Base-by-base conservation (phyloP, 2,797 vertebrate genomes). In the Spea hammondii region DNA sequence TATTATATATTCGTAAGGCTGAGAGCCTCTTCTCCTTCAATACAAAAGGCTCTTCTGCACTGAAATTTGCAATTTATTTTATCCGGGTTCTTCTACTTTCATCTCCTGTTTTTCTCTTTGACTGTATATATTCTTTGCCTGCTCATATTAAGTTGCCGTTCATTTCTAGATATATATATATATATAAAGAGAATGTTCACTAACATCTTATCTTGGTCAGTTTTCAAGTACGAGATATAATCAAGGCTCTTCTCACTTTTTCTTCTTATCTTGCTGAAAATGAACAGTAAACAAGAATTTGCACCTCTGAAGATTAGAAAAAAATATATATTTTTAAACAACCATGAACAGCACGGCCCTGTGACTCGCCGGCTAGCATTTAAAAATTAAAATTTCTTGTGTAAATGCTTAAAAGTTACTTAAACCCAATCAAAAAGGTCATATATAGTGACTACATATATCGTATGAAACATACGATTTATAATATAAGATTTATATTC, bases 141-240 rank as follows among this genome's bases (percentile, higher is more conserved):
- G 71, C 51, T 79, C 45, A 62, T 74, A 68, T 74, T 74, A 79
- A 64, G 49, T 57, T 70, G 71, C 70, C 71, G 54, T 54, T 79
- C 78, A 79, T 69, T 62, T 62, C 55, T 70, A 64, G 53, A 69
- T 32, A 32, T 32, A 32, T 32, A 32, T 32, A 32, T 32, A 32
- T 79, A 68, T 79, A 70, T 74, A 74, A 79, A 66, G 65, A n/a
- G 51, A 48, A 5, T 17, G 64, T 13, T 79, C 77, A 53, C 70
- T 45, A 51, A 59, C 72, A 13, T 79, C 65, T 79, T 79, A 69
- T 64, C 72, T 74, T 79, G 78, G 78, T 79, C 71, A 74, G 65
- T 79, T 79, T 73, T 79, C 71, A 69, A 74, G 71, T 68, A 68
- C 44, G 78, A 69, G 78, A 79, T 79, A 47, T 69, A 79, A 79